These are phyloP conservation scores for Apodemia duryi DNA, from an alignment of 2,888 invertebrate species.

Conservation along the genomic window DNA sequence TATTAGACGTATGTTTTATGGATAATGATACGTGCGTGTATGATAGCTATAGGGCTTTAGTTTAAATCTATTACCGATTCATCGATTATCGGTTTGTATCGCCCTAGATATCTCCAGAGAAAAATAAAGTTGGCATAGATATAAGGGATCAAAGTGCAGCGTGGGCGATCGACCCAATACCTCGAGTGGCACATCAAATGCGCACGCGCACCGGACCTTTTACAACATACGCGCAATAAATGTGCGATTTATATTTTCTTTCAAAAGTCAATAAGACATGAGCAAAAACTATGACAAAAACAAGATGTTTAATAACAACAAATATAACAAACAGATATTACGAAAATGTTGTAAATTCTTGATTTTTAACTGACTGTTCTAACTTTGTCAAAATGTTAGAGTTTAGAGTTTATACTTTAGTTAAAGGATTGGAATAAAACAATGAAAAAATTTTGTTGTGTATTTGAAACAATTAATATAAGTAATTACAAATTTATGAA, in stretches of 20 bases:
- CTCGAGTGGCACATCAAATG: constrained; percentile 52
- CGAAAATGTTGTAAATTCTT: background rate
- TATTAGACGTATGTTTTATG: background rate
- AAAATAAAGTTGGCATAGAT: constrained; percentile 76
- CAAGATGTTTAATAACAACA: background rate
- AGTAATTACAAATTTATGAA: constrained; percentile 47
- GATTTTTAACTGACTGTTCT: background rate
- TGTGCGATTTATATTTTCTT: constrained; percentile 11
- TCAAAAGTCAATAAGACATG: background rate
- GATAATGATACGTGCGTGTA: background rate
- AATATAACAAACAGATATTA: background rate
- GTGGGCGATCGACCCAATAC: constrained; percentile 77
- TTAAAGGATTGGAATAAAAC: constrained; percentile 63
- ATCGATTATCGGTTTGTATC: constrained; percentile 41
- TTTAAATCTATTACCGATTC: constrained; percentile 27
- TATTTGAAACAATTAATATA: constrained; percentile 56
- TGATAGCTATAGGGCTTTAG: background rate
- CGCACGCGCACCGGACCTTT: constrained; percentile 65
- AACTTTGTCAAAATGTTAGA: background rate
- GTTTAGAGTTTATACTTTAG: background rate
- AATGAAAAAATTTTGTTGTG: constrained; percentile 54
- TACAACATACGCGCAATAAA: constrained; percentile 42
- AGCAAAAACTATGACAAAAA: background rate
- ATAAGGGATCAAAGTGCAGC: constrained; percentile 72
- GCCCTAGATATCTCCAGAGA: constrained; percentile 68